Evolutionary conservation across 2,888 invertebrate genomes (phyloP).

Genomic region (Polymixis flavicincta): DNA sequence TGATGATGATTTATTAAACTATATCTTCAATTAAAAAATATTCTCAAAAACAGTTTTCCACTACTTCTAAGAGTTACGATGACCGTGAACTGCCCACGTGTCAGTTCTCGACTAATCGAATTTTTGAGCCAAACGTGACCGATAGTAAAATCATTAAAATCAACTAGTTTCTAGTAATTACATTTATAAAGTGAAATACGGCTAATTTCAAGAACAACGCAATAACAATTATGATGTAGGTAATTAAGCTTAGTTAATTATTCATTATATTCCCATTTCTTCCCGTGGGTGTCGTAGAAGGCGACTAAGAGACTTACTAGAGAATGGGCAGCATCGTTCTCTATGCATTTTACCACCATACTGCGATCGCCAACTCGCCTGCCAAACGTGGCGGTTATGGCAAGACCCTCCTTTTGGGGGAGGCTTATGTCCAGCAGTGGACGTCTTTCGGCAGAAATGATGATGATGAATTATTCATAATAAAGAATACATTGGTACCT

Average conservation of each 20-base stretch:
- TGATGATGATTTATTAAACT: no score
- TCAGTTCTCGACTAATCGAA: slow-evolving; percentile 24
- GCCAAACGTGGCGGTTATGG: no score
- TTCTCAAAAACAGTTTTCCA: not conserved
- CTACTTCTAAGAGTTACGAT: not conserved
- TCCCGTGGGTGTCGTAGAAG: no score
- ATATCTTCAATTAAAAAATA: not conserved
- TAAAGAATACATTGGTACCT: not conserved
- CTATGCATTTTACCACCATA: no score
- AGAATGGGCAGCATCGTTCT: no score
- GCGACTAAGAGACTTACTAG: no score
- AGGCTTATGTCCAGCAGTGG: no score
- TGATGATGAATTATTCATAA: slow-evolving; percentile 10
- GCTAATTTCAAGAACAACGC: slow-evolving; percentile 19
- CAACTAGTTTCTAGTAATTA: slow-evolving; percentile 46
- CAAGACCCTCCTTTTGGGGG: no score
- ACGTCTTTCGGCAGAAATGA: no score
- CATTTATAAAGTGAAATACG: slow-evolving; percentile 32
- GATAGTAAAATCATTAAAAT: slow-evolving; percentile 47
- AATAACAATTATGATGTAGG: slow-evolving; percentile 1
- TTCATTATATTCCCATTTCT: no score
- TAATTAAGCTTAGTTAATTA: slow-evolving; percentile 5
- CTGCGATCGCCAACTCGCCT: no score
- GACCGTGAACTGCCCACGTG: slow-evolving; percentile 26
- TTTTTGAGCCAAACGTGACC: slow-evolving; percentile 48